phyloP scores from a whole-genome alignment of 2,888 invertebrate genomes.

The Xestobium rufovillosum region DNA sequence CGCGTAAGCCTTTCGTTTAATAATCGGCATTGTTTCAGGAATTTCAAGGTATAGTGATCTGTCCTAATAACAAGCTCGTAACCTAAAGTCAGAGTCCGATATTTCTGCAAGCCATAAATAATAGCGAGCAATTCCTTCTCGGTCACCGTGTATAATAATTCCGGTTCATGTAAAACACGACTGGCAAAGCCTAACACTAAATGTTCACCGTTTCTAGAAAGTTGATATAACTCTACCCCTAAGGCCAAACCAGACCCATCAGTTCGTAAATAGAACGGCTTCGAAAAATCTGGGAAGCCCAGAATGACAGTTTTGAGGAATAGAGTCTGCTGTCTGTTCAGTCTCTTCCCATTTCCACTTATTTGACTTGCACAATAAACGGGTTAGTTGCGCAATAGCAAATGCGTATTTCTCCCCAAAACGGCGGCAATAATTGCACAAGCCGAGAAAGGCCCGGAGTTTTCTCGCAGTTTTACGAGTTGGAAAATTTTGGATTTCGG shows the following conservation, averaged over 20 bases:
- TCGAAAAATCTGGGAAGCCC: constrained; percentile 1
- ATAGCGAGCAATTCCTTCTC: constrained; percentile 15
- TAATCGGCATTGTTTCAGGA: too few species aligned
- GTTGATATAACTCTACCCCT: constrained; percentile 6
- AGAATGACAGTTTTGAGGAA: constrained; percentile 3
- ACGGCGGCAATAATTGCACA: constrained; percentile 8
- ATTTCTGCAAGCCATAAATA: constrained; percentile 13
- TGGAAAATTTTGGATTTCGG: constrained; percentile 6
- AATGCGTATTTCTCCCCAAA: constrained; percentile 4
- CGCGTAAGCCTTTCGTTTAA: too few species aligned
- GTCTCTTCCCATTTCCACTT: background rate
- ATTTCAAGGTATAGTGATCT: constrained; percentile 19
- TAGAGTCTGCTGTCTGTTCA: constrained; percentile 1
- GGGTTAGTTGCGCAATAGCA: too few species aligned
- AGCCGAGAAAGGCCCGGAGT: constrained; percentile 6
- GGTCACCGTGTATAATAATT: constrained; percentile 10
- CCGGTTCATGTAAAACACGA: constrained; percentile 3
- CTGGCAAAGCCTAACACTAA: constrained; percentile 8
- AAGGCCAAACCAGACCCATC: constrained; percentile 6
- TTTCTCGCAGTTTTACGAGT: background rate
- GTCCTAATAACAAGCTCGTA: constrained; percentile 12
- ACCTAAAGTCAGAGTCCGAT: constrained; percentile 9
- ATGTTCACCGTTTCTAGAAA: constrained; percentile 8
- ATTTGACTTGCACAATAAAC: background rate
- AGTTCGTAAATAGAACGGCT: constrained; percentile 2